A percentile compares a stretch with the other conserved stretches of the same genome.
phyloP scores from a whole-genome alignment of 1,140 invertebrate genomes.

The Sarcophaga peregrina region DNA sequence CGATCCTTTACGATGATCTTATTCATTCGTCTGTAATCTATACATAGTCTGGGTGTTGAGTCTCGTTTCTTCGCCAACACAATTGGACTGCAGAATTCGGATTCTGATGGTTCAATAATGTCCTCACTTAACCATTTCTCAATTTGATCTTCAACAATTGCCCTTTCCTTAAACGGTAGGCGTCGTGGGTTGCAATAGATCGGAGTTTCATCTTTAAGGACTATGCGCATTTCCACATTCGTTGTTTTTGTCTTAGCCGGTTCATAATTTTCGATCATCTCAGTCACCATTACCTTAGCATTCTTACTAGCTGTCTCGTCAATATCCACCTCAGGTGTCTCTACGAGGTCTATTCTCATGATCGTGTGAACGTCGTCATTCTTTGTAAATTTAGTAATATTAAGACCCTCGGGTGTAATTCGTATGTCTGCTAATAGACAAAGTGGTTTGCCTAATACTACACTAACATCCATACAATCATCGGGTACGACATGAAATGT shows the following conservation, averaged over 20 bases:
- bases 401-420: neutral
- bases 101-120: no score
- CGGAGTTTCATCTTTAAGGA: no score
- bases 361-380: constrained; percentile 45
- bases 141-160: no score
- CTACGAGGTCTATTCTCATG: constrained; percentile 10
- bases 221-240: no score
- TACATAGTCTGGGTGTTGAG: constrained; percentile 47
- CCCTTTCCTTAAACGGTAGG: no score
- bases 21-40: constrained; percentile 49
- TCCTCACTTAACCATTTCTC: no score
- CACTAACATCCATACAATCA: neutral
- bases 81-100: no score
- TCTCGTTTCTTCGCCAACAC: no score
- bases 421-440: constrained; percentile 10
- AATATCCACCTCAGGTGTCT: constrained; percentile 10
- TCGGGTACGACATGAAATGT: constrained; percentile 1
- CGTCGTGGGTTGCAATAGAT: no score
- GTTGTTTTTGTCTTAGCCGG: no score
- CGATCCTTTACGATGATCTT: constrained; percentile 37
- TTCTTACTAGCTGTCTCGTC: neutral
- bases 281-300: no score
- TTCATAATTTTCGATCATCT: no score
- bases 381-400: neutral
- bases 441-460: constrained; percentile 22